Evolutionary conservation across 2,888 invertebrate species (phyloP), one percentile per base, ranked within the genome.

Genomic region (Eilema griseolum): DNA sequence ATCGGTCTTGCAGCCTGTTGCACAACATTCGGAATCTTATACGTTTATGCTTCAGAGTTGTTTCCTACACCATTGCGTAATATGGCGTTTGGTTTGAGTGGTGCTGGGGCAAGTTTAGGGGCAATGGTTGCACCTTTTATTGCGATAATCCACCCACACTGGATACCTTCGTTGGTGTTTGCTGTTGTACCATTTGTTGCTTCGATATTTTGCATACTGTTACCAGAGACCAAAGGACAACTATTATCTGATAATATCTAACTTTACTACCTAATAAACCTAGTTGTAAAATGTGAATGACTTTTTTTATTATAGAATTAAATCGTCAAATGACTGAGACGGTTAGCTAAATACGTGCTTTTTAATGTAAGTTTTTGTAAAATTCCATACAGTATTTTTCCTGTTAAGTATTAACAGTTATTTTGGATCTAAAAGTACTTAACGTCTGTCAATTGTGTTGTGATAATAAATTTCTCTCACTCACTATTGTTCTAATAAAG

Each of bases 11-110:
- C 83, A 52, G 81, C 86, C 0, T 76, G 82, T 1, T 85, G 79
- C 26, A 82, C 83, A 0, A 81, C 81, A 0, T 91, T 88, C 65
- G 78, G 80, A 3, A 73, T 89, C 3, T 23, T 87, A 7, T 89
- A 87, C 46, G 82, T 91, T 3, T 89, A 86, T 66, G 84, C 85
- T 8, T 87, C 88, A 0, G 91, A 92, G 76, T 75, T 91, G n/a
- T 92, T 86, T 72, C 91, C 92, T 31, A 91, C 91, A 20, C 84
- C 88, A 57, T 71, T 91, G 52, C 85, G 91, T 26, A 90, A 86
- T 56, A 91, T 91, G 90, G 88, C 86, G 0, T 88, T 83, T 41
- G 90, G 91, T 2, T 72, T 90, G 0, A 80, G 83, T 10, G 84
- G 86, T 10, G 85, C 82, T 68, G 91, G 89, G 26, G 80, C 86